Evolutionary conservation across 92 coral and sea anemone genomes (phyloP), one percentile per base, ranked within the genome.

Genomic region (Umimayanthus chanpuru): DNA sequence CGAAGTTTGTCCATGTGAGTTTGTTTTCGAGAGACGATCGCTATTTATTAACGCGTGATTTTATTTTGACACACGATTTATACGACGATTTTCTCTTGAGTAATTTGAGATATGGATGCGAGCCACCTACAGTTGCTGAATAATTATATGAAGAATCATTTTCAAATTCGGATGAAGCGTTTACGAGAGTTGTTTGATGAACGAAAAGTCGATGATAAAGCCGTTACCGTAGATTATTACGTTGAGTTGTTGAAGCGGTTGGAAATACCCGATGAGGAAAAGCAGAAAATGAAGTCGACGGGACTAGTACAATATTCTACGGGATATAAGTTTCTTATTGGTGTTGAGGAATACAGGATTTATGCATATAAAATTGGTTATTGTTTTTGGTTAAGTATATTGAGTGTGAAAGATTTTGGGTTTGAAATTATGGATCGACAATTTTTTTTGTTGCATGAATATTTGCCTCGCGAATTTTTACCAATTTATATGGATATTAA

Each of bases 121-220:
- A 66, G 72, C 72, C 72, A 66, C 72, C 72, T 66, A 66, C 72
- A 66, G 72, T 66, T 66, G 72, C 72, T 66, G 72, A 66, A 66
- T 66, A 66, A 66, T 66, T 66, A 66, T 66, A 66, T 66, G 72
- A 66, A 66, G 72, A 66, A 66, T 66, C 72, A 66, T 66, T 66
- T 66, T 18, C 26, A 66, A 66, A 66, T 66, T 66, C 72, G 26
- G 72, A 66, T 66, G 72, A 66, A 66, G 26, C 72, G 72, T 66
- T 66, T 66, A 66, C 72, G 26, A 66, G 72, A 66, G 72, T 66
- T 66, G 72, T 66, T 66, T 66, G 72, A 66, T 66, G 72, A 66
- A 66, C 72, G 26, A 66, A 66, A 66, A 66, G 72, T 66, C 29
- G 72, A 66, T 66, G 72, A 66, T 66, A 66, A 66, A 66, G 72